Conservation (phyloP, 1,140 invertebrate genomes). For the Mycetomoellerius zeteki region DNA sequence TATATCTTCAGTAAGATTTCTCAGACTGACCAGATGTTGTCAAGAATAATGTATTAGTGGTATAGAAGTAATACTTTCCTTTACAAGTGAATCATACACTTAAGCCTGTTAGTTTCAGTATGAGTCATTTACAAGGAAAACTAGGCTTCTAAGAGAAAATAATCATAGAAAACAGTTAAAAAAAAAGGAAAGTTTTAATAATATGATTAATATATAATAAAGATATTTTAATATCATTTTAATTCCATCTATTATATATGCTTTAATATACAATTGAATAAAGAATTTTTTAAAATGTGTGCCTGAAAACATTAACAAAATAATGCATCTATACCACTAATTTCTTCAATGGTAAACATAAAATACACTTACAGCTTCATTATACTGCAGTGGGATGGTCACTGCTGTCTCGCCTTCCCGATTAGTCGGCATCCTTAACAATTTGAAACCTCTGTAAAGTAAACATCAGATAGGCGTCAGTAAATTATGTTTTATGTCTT, state of each 20-base stretch:
- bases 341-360: neutral
- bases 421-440: slow-evolving; percentile 83
- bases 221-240: slow-evolving; percentile 8
- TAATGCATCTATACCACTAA: neutral
- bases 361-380: slow-evolving; percentile 81
- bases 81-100: slow-evolving; percentile 30
- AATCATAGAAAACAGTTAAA: neutral
- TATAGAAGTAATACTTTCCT: neutral
- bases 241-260: neutral
- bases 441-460: slow-evolving; percentile 81
- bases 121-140: slow-evolving; percentile 23
- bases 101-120: neutral
- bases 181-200: neutral
- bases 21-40: neutral
- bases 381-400: slow-evolving; percentile 84
- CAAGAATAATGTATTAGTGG: neutral
- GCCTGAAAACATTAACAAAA: neutral
- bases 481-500: neutral
- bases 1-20: neutral
- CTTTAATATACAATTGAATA: neutral
- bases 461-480: slow-evolving; percentile 3
- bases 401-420: slow-evolving; percentile 81
- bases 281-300: neutral
- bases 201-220: neutral
- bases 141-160: neutral